phyloP scores from a whole-genome alignment of 2,797 vertebrate genomes.

The Kryptopterus vitreolus region DNA sequence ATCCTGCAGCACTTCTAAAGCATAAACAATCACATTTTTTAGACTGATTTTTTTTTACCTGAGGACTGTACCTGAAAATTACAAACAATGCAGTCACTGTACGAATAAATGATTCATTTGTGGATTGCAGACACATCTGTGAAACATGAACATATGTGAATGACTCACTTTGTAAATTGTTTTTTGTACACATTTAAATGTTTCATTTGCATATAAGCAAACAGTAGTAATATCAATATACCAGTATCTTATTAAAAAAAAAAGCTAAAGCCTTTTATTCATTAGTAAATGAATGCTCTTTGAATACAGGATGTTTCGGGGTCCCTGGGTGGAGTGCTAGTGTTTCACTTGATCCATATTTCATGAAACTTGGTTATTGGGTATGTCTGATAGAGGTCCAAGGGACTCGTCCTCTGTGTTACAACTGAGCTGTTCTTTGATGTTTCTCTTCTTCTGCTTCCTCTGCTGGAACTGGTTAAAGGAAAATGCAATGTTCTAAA shows the following conservation, averaged over 20 bases:
- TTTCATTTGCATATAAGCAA: not conserved
- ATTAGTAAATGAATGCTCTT: conserved; percentile 20
- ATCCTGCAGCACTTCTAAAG: not conserved
- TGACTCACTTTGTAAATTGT: not conserved
- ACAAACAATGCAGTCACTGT: not conserved
- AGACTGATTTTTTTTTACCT: not conserved
- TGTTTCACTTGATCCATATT: conserved; percentile 51
- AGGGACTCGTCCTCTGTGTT: conserved; percentile 33
- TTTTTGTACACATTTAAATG: too few relatives aligned
- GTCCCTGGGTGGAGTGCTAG: conserved; percentile 35
- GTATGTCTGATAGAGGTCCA: conserved; percentile 45
- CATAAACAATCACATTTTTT: not conserved
- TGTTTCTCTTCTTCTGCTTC: conserved; percentile 30
- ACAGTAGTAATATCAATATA: not conserved
- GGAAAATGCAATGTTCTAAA: conserved; percentile 15
- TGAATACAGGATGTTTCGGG: conserved; percentile 35
- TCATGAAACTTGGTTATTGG: conserved; percentile 40
- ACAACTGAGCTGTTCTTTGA: conserved; percentile 39
- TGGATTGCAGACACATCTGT: not conserved
- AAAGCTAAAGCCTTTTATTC: not conserved
- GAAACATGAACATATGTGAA: not conserved
- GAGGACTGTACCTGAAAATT: not conserved
- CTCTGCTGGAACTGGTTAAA: conserved; percentile 37
- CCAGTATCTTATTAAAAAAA: not conserved
- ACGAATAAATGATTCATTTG: not conserved